Evolutionary conservation across 2,797 vertebrate species (phyloP), one percentile per base, ranked within the genome.

Genomic region (Setipinna tenuifilis): DNA sequence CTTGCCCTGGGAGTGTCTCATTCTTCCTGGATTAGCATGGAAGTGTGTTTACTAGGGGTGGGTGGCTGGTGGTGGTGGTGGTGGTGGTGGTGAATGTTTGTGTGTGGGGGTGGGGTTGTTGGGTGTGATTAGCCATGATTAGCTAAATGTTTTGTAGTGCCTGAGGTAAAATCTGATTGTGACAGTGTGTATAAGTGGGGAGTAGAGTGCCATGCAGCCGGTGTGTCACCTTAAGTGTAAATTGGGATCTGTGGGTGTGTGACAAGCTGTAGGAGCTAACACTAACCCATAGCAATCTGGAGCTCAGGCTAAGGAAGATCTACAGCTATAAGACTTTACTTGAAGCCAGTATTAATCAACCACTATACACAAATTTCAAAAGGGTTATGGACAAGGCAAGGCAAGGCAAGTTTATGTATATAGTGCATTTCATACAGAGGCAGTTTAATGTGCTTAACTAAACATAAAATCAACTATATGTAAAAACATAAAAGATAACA

Each of bases 1-100:
- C 86, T 89, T 93, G 91, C 90, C 91, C 91, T 92, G 90, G 92
- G 91, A 92, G 92, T 94, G 93, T 93, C 87, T 92, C 91, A 91
- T 91, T 90, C 83, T 86, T 87, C 89, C 89, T 44, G 88, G 93
- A 93, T 94, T 93, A 94, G 88, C 25, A 31, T 71, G 31, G 65
- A 21, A 21, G 19, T 19, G 58, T 59, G 19, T n/a, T 59, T 59
- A 59, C 58, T 59, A 21, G 58, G 58, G 58, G 7, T 54, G 50
- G 50, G 50, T 54, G 50, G 50, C 50, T 54, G 7, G 14, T 14
- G 7, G 14, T 9, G 50, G 50, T 54, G 7, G 50, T 54, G 50
- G 50, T 54, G 50, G 4, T 48, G 4, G 10, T 3, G 3, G 46
- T 48, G 46, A 3, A 11, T 12, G 23, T 65, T 23, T 65, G 23